Conservation (phyloP, 92 coral and sea anemone species). For the Phymanthus crucifer region DNA sequence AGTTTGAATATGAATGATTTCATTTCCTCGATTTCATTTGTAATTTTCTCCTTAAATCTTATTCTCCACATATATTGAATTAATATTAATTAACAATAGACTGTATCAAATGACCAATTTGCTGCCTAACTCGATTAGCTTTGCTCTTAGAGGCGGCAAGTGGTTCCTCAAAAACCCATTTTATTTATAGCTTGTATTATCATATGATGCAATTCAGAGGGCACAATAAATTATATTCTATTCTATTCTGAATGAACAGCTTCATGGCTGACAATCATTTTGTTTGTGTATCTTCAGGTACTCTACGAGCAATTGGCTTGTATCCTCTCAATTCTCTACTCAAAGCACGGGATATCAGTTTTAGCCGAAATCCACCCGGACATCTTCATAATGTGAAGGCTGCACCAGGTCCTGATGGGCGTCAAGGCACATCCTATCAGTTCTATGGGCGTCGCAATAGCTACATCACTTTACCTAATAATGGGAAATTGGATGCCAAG, state of each 20-base stretch:
- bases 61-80: no score
- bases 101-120: no score
- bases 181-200: no score
- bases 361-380: slow-evolving; percentile 58
- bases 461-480: slow-evolving; percentile 60
- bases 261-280: not conserved
- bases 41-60: no score
- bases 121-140: no score
- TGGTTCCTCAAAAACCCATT: no score
- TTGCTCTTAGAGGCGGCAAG: no score
- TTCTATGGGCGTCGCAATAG: slow-evolving; percentile 64
- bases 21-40: no score
- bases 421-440: slow-evolving; percentile 58
- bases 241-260: not conserved
- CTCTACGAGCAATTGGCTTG: slow-evolving; percentile 67
- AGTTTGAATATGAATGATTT: no score
- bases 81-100: no score
- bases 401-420: slow-evolving; percentile 73
- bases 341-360: slow-evolving; percentile 66
- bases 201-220: no score
- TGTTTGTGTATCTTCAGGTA: slow-evolving; percentile 33
- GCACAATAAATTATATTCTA: no score
- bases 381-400: slow-evolving; percentile 34
- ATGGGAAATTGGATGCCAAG: slow-evolving; percentile 61
- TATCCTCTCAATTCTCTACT: slow-evolving; percentile 63